Evolutionary conservation across 2,888 invertebrate species (phyloP), one percentile per base, ranked within the genome.

Genomic region (Tuberolachnus salignus): DNA sequence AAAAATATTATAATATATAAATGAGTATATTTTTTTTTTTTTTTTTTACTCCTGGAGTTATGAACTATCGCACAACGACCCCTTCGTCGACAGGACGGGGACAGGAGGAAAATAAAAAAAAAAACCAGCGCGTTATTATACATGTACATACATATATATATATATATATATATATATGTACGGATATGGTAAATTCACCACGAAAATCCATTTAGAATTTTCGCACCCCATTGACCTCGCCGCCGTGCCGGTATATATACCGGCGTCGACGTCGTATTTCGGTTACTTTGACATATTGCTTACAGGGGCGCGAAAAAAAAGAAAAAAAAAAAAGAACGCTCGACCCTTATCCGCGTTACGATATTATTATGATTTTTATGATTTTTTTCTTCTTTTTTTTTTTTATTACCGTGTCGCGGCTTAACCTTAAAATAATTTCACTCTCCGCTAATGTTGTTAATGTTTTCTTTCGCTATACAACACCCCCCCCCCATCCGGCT

Each of bases 161-260:
- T 16, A 14, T 26, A 26, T 26, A 14, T 34, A 34, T 61, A 61
- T 44, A 16, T 49, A 67, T 49, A 46, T 59, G 1, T 59, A 59
- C 21, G 9, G 6, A 13, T 26, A n/a, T 46, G n/a, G 19, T 16
- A 61, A n/a, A 59, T 59, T 78, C 75, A 78, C 75, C 75, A 69
- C 75, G 59, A 69, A 78, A 78, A 78, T 78, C 75, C 75, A 78
- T 78, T 78, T 78, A 69, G 75, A 57, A 78, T 69, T 78, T 78
- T 78, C 75, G 75, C 75, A 78, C 75, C 75, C 75, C 75, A 78
- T 78, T 78, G 75, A 78, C 75, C 67, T 78, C 67, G 34, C 23
- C n/a, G n/a, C n/a, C n/a, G n/a, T n/a, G n/a, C 67, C 19, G 44
- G 9, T n/a, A 1, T 21, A 23, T 16, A 21, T 51, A 74, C 63